phyloP scores from a whole-genome alignment of 2,113 vertebrate species.

The Cephalopholis sonnerati region DNA sequence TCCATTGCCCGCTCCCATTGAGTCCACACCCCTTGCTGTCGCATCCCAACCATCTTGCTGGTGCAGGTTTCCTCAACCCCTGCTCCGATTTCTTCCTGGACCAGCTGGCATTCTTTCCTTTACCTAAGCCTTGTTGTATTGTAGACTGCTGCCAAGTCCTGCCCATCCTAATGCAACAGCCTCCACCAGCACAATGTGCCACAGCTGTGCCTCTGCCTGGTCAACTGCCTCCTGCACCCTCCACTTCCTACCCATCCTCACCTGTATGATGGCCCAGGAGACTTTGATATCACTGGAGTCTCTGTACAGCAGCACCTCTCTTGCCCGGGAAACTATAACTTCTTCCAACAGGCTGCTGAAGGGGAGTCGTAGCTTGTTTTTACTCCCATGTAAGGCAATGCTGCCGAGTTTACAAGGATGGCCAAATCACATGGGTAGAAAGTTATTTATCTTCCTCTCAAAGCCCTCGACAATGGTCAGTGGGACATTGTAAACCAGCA shows the following conservation, averaged over 20 bases:
- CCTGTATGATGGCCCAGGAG: background rate
- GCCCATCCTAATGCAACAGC: background rate
- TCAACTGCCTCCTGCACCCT: background rate
- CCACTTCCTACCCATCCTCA: background rate
- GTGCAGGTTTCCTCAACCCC: too few relatives aligned
- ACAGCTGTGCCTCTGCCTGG: background rate
- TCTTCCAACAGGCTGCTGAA: background rate
- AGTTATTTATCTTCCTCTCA: background rate
- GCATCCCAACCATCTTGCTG: too few relatives aligned
- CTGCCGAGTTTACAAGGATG: too few relatives aligned
- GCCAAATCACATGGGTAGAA: background rate
- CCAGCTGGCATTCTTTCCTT: background rate
- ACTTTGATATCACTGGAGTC: background rate
- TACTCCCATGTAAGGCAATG: background rate
- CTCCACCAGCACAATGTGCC: background rate
- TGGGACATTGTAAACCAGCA: background rate
- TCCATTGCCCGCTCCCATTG: too few relatives aligned
- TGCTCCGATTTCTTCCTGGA: too few relatives aligned
- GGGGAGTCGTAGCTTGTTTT: background rate
- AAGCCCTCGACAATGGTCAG: background rate
- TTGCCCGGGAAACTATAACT: background rate
- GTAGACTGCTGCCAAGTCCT: background rate
- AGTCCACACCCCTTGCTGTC: too few relatives aligned
- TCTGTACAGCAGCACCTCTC: background rate
- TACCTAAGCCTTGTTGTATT: background rate